Percentiles rank a stretch among this genome's conserved stretches.
These are phyloP conservation scores for Pollachius pollachius DNA, from an alignment of 2,113 vertebrate genomes.

Conservation along the genomic window DNA sequence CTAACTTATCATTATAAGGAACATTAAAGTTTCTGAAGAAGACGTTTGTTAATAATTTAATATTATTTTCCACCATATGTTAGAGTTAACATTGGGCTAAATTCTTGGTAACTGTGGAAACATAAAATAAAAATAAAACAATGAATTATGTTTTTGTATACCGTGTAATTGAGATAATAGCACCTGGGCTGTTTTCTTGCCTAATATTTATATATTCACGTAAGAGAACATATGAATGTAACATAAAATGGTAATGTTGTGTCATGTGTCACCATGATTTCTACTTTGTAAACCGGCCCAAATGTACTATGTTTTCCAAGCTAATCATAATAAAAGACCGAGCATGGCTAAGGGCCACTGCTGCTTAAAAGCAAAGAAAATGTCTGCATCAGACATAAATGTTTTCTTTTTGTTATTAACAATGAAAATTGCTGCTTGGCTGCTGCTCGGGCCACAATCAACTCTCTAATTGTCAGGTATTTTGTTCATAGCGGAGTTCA, in stretches of 20 bases:
- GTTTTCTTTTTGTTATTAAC: constrained; percentile 85
- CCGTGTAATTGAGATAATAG: not conserved
- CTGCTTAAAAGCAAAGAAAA: constrained; percentile 58
- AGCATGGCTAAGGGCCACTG: constrained; percentile 51
- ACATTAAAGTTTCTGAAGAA: too few relatives aligned
- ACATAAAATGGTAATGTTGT: constrained; percentile 76
- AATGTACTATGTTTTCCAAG: constrained; percentile 67
- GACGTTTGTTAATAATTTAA: too few relatives aligned
- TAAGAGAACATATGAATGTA: constrained; percentile 49
- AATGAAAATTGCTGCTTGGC: constrained; percentile 80
- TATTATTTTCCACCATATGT: too few relatives aligned
- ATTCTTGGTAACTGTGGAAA: too few relatives aligned
- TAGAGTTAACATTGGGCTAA: too few relatives aligned
- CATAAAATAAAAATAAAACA: too few relatives aligned
- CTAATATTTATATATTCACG: constrained; percentile 69
- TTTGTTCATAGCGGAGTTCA: constrained; percentile 68
- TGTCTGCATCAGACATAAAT: constrained; percentile 77
- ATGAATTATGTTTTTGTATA: too few relatives aligned
- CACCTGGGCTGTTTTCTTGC: not conserved
- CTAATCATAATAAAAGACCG: constrained; percentile 77
- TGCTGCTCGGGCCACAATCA: constrained; percentile 76
- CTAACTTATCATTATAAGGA: too few relatives aligned
- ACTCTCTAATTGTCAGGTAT: constrained; percentile 66
- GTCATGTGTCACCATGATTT: constrained; percentile 63
- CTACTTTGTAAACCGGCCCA: constrained; percentile 67